These are phyloP conservation scores for Cataglyphis livida DNA, from an alignment of 2,888 invertebrate genomes.

Conservation along the genomic window DNA sequence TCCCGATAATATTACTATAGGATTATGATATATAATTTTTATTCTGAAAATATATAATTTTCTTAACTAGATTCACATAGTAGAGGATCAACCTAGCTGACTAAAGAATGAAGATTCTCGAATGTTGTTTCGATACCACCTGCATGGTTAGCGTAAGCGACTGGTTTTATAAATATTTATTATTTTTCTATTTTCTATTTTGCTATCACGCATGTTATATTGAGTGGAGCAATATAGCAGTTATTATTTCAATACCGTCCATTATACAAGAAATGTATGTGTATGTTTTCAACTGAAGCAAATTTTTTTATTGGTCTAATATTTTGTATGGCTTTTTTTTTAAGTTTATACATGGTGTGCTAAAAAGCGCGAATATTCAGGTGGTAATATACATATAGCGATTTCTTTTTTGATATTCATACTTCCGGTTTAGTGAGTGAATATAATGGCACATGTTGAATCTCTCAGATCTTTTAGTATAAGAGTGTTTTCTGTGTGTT, in stretches of 20 bases:
- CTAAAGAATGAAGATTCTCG: slow-evolving; percentile 65
- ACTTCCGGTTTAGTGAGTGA: not conserved
- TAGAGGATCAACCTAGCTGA: slow-evolving; percentile 84
- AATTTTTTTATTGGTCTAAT: not conserved
- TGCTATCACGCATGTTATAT: slow-evolving; percentile 14
- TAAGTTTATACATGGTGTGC: not conserved
- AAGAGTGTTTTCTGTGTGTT: slow-evolving; percentile 20
- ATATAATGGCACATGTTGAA: slow-evolving; percentile 24
- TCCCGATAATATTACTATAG: not conserved
- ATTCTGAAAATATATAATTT: slow-evolving; percentile 50
- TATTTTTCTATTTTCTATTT: slow-evolving; percentile 60
- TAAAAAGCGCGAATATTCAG: not conserved
- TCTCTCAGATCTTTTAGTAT: not conserved
- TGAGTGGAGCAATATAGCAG: not conserved
- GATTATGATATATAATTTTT: slow-evolving; percentile 30
- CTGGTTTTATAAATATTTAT: slow-evolving; percentile 42
- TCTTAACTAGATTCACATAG: slow-evolving; percentile 82
- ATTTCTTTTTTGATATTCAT: not conserved
- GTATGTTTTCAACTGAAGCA: slow-evolving; percentile 4
- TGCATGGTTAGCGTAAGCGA: slow-evolving; percentile 59
- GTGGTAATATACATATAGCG: not conserved
- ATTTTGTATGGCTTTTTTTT: slow-evolving; percentile 9
- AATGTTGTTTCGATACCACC: slow-evolving; percentile 70
- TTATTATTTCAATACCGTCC: slow-evolving; percentile 62
- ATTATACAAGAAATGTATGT: slow-evolving; percentile 42